Percentiles rank a stretch among this genome's conserved stretches.
These are phyloP conservation scores for Anseranas semipalmata DNA, from an alignment of 2,113 vertebrate species.

Conservation along the genomic window DNA sequence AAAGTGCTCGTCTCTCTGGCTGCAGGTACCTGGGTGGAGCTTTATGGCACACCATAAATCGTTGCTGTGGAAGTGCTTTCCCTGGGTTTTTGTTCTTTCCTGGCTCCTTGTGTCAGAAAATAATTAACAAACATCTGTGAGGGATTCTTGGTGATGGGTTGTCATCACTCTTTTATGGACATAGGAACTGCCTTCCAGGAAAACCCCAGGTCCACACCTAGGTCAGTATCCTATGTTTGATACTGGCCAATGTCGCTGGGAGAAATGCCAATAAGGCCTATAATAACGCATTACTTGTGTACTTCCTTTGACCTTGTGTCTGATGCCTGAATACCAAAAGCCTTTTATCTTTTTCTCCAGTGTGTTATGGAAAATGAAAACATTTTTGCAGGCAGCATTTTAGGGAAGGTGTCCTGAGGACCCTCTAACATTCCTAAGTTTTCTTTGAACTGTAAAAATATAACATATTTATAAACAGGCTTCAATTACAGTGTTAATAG, in stretches of 20 bases:
- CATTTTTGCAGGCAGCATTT: neutral
- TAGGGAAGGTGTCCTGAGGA: neutral
- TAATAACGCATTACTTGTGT: neutral
- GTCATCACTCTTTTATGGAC: neutral
- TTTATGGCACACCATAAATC: neutral
- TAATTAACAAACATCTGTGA: neutral
- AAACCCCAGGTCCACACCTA: neutral
- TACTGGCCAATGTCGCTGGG: neutral
- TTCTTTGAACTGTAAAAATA: neutral
- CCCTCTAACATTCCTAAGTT: neutral
- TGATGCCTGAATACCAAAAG: neutral
- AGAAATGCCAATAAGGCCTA: neutral
- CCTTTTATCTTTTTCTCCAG: neutral
- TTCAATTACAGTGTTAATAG: neutral
- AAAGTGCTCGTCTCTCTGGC: neutral
- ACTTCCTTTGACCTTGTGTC: neutral
- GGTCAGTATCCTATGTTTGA: neutral
- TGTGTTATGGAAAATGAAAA: neutral
- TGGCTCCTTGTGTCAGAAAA: neutral
- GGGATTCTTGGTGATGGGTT: neutral
- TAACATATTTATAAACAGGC: neutral
- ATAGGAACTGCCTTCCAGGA: neutral
- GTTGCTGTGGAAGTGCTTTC: rapidly evolving
- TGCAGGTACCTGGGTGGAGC: neutral
- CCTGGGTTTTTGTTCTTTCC: neutral